These are phyloP conservation scores for Argopecten irradians DNA, from an alignment of 1,140 invertebrate genomes.

Conservation along the genomic window DNA sequence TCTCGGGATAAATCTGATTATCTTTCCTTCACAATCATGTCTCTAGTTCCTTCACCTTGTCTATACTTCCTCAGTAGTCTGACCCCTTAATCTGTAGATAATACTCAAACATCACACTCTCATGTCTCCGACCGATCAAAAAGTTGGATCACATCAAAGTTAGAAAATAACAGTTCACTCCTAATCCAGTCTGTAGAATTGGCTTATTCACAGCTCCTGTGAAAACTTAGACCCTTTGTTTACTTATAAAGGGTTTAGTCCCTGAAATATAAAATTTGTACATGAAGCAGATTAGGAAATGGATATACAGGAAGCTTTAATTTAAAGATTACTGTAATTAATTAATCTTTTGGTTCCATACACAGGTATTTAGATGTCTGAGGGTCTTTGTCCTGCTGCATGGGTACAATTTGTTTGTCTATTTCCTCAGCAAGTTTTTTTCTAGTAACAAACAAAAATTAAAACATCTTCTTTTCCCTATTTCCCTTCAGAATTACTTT, in stretches of 20 bases:
- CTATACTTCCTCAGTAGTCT: background rate
- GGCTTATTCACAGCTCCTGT: constrained; percentile 14
- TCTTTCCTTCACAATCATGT: background rate
- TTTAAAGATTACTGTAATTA: background rate
- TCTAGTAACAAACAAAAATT: no score
- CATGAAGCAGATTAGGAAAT: background rate
- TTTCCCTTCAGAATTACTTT: no score
- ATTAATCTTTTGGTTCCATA: background rate
- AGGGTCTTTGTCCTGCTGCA: no score
- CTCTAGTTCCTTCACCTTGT: background rate
- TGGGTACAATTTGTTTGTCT: no score
- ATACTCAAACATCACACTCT: background rate
- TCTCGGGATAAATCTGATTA: background rate
- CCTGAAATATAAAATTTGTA: background rate
- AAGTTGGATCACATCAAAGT: background rate
- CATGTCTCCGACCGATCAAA: background rate
- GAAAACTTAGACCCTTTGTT: background rate
- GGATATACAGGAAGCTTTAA: background rate
- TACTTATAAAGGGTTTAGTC: background rate
- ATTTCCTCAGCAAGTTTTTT: no score
- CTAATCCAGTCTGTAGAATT: background rate
- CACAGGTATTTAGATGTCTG: no score
- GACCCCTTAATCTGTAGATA: background rate
- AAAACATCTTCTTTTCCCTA: no score
- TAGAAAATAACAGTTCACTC: background rate